Percentiles rank a stretch among this genome's conserved stretches.
Conservation (phyloP, 1,140 invertebrate genomes). For the Drosophila athabasca region DNA sequence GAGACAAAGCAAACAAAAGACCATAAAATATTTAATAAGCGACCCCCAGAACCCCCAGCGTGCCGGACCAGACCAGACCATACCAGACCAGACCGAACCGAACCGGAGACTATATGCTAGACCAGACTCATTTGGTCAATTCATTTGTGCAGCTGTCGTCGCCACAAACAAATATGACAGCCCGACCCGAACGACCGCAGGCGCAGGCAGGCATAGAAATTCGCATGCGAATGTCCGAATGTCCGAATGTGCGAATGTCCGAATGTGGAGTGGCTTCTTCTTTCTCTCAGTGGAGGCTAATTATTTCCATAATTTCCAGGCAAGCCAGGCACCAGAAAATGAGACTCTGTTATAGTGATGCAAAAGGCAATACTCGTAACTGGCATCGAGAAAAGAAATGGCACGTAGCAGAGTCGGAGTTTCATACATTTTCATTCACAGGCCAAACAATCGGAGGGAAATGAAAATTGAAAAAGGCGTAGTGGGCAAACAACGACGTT, state of each 20-base stretch:
- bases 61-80: constrained; percentile 28
- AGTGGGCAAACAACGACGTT: constrained; percentile 19
- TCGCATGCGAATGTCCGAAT: constrained; percentile 7
- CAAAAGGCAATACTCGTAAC: constrained; percentile 23
- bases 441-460: constrained; percentile 17
- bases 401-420: not conserved
- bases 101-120: not conserved
- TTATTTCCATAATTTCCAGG: constrained; percentile 42
- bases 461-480: constrained; percentile 47
- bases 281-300: constrained; percentile 46
- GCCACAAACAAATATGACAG: constrained; percentile 54
- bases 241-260: not conserved
- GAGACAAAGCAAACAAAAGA: constrained; percentile 34
- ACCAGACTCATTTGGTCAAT: constrained; percentile 19
- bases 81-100: constrained; percentile 20
- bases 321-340: constrained; percentile 5
- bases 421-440: constrained; percentile 61
- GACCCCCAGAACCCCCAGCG: too few species aligned
- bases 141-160: constrained; percentile 53
- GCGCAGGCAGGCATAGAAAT: constrained; percentile 28
- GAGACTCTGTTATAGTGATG: not conserved
- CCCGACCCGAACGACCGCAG: constrained; percentile 23
- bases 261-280: not conserved
- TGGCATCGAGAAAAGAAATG: constrained; percentile 7
- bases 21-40: constrained; percentile 58